Base-by-base conservation (phyloP, 2,888 invertebrate species). In the Salticus scenicus region DNA sequence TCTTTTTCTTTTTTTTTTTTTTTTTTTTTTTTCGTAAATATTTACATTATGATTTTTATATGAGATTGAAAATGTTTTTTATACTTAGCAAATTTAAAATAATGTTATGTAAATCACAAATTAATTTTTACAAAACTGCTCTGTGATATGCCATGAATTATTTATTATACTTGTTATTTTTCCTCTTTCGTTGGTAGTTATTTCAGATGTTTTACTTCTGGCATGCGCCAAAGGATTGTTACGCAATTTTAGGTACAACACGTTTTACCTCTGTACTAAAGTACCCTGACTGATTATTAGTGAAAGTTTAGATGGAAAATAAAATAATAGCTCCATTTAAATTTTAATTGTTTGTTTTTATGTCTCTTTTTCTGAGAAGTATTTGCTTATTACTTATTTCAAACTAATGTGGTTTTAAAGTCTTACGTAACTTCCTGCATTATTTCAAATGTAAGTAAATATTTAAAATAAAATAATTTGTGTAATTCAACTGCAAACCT, bases 191-290 rank as follows among this genome's bases (percentile, higher is more conserved):
- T 84, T 82, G 71, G 76, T 82, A 82, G 83, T 66, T 76, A 71
- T 72, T 84, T 83, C 42, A 84, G 24, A 78, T 77, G 73, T 73
- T 84, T 69, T 84, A 84, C 77, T 70, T 71, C 63, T 73, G 83
- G 83, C 83, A 27, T 67, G 77, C 77, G 83, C 83, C 83, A 77
- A 84, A 57, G 83, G 83, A 84, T 84, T 84, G 83, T 84, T 84
- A 73, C 67, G 83, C 67, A 78, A 73, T 67, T 84, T 67, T 77
- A 84, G 83, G 51, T n/a, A 51, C 83, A 30, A 84, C 63, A 84
- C 71, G 27, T 67, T 82, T 57, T 72, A 73, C 57, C 73, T 84
- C 73, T 77, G 72, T 84, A 71, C 27, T 66, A 27, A 73, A 82
- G 31, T 73, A 51, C 72, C 66, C 64, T 71, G 69, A 69, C 30